Percentiles rank a stretch among this genome's conserved stretches.
Conservation (phyloP, 2,113 vertebrate species). For the Lophochroa leadbeateri region DNA sequence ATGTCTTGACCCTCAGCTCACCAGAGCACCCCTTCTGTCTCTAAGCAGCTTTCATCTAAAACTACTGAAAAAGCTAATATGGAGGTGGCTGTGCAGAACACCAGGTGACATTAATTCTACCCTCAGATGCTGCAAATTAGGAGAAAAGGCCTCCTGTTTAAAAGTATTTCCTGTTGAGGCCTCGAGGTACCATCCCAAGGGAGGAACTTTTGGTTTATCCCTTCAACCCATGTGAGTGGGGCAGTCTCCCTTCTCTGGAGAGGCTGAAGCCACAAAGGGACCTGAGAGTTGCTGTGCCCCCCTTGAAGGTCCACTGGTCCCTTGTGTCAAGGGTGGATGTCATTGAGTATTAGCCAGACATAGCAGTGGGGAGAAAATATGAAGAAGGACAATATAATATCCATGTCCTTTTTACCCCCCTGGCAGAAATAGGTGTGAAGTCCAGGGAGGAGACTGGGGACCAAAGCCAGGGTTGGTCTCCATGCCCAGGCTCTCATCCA, state of each 20-base stretch:
- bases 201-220: background rate
- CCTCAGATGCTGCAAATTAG: background rate
- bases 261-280: background rate
- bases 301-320: background rate
- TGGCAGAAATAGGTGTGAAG: background rate
- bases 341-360: background rate
- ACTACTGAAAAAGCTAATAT: background rate
- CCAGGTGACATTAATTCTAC: background rate
- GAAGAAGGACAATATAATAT: background rate
- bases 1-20: slow-evolving; percentile 15
- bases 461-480: background rate
- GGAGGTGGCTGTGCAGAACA: background rate
- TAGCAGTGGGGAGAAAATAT: background rate
- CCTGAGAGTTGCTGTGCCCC: background rate
- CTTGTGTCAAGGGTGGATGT: background rate
- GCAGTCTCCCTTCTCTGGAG: background rate
- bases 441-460: background rate
- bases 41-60: slow-evolving; percentile 35
- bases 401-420: background rate
- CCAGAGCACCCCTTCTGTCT: background rate
- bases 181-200: background rate
- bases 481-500: background rate
- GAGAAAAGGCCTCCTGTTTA: background rate
- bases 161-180: background rate
- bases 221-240: background rate